Percentiles rank a stretch among this genome's conserved stretches.
Evolutionary conservation across 2,113 vertebrate genomes (phyloP).

Genomic region (Pavo muticus): DNA sequence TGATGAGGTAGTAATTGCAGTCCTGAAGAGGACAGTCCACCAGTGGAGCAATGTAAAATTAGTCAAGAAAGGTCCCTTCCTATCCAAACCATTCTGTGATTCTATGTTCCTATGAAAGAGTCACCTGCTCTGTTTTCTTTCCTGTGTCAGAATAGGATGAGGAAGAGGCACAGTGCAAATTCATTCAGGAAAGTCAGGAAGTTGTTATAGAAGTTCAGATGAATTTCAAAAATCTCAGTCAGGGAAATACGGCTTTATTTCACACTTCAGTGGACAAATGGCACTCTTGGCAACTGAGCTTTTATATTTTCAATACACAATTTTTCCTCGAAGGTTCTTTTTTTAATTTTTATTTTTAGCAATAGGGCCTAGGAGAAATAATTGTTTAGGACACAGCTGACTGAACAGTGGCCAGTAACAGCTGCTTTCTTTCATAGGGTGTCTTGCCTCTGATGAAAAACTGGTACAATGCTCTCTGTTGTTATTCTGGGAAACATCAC

Average conservation of each 20-base stretch:
- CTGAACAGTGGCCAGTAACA: not conserved
- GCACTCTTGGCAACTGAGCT: not conserved
- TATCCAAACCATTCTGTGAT: no score
- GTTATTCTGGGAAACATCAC: conserved; percentile 20
- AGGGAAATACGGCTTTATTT: not conserved
- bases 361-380: not conserved
- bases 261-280: not conserved
- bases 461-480: not conserved
- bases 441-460: conserved; percentile 17
- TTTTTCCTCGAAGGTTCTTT: not conserved
- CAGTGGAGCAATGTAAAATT: not conserved
- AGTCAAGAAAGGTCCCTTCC: not conserved
- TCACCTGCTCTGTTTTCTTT: not conserved
- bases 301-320: not conserved
- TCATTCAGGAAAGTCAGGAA: not conserved
- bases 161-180: not conserved
- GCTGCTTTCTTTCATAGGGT: not conserved
- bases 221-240: not conserved
- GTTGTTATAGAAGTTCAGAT: not conserved
- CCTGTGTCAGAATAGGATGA: not conserved
- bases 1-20: not conserved
- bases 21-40: not conserved
- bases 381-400: conserved; percentile 27
- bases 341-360: not conserved
- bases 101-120: not conserved